A percentile compares a stretch with the other conserved stretches of the same genome.
Conservation (phyloP, 2,797 vertebrate genomes). For the Odontamblyopus lacepedii region DNA sequence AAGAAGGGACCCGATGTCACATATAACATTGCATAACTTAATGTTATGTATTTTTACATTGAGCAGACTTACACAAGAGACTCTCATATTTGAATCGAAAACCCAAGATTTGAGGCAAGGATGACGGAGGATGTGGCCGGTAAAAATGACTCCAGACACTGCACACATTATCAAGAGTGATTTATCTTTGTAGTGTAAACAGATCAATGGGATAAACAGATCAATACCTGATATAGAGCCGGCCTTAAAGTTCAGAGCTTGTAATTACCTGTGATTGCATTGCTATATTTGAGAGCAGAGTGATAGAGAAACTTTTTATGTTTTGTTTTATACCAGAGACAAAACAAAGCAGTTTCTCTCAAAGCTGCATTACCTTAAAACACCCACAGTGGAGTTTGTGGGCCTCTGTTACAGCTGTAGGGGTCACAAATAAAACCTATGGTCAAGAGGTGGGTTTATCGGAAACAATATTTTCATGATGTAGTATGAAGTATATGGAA, state of each 20-base stretch:
- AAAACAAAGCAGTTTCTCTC: background rate
- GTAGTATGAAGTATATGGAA: too few species aligned
- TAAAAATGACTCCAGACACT: constrained; percentile 21
- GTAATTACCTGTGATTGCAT: constrained; percentile 32
- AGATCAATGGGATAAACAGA: constrained; percentile 52
- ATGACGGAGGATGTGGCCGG: background rate
- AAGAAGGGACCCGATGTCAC: background rate
- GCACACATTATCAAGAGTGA: constrained; percentile 23
- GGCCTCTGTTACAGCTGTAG: background rate
- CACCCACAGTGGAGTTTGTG: background rate
- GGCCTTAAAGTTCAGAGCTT: constrained; percentile 20
- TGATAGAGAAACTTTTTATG: constrained; percentile 16
- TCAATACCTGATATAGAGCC: constrained; percentile 36
- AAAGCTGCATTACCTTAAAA: constrained; percentile 7
- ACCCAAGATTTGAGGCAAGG: constrained; percentile 14
- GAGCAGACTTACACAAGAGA: background rate
- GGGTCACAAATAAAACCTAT: background rate
- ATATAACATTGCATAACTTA: background rate
- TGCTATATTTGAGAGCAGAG: constrained; percentile 3
- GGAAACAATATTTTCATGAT: too few species aligned
- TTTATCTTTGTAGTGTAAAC: constrained; percentile 37
- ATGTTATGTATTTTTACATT: background rate
- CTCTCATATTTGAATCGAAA: background rate
- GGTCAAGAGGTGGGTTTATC: background rate
- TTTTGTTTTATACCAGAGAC: constrained; percentile 11